These are phyloP conservation scores for Labroides dimidiatus DNA, from an alignment of 2,797 vertebrate genomes.

Conservation along the genomic window DNA sequence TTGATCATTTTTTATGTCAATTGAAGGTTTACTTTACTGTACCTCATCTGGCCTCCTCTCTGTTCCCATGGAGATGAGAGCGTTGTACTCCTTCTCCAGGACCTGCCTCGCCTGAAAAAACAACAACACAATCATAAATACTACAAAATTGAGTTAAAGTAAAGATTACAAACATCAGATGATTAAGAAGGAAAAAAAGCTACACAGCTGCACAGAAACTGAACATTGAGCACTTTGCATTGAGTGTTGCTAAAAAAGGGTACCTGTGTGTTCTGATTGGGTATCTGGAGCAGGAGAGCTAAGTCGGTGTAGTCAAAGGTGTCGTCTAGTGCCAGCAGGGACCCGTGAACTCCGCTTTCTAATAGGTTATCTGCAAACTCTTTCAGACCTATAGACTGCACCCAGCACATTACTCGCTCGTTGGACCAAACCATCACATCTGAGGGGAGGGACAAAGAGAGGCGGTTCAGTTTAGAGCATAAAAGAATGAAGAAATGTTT, in stretches of 20 bases:
- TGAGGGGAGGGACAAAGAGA: slow-evolving; percentile 49
- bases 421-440: slow-evolving; percentile 98
- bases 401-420: slow-evolving; percentile 95
- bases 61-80: slow-evolving; percentile 92
- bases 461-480: background rate
- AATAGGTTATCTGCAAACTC: slow-evolving; percentile 93
- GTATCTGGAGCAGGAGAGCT: slow-evolving; percentile 93
- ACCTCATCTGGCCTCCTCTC: slow-evolving; percentile 94
- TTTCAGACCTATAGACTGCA: slow-evolving; percentile 92
- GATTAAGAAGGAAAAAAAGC: too few relatives aligned
- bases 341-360: slow-evolving; percentile 93
- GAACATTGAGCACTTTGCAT: too few relatives aligned
- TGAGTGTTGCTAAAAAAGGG: background rate
- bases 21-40: slow-evolving; percentile 42
- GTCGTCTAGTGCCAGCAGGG: slow-evolving; percentile 92
- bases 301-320: slow-evolving; percentile 95
- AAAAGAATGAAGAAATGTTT: background rate
- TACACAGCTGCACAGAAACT: too few relatives aligned
- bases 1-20: background rate
- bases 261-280: slow-evolving; percentile 94
- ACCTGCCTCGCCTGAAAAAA: slow-evolving; percentile 89
- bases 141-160: too few relatives aligned
- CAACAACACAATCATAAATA: slow-evolving; percentile 3
- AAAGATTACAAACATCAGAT: too few relatives aligned
- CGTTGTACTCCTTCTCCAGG: slow-evolving; percentile 93